Conservation (phyloP, 1,140 invertebrate genomes). For the Phthorimaea operculella region DNA sequence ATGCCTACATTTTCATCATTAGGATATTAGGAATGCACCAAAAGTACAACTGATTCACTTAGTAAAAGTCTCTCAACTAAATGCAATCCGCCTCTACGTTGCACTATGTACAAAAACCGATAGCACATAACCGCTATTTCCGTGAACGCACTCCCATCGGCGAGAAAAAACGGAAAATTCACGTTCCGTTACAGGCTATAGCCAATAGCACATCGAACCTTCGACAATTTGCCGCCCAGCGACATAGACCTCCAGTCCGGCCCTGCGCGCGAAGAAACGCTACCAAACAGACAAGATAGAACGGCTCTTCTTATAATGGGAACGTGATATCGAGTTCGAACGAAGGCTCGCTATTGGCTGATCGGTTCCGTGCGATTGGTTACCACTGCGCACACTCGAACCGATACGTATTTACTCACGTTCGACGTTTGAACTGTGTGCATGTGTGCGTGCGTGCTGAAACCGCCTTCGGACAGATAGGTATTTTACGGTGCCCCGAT, state of each 20-base stretch:
- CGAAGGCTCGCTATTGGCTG: constrained; percentile 40
- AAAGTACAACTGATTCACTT: too few species aligned
- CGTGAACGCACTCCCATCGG: constrained; percentile 22
- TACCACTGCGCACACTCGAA: constrained; percentile 46
- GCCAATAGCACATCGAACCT: constrained; percentile 59
- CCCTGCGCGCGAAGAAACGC: constrained; percentile 5
- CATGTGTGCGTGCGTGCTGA: constrained; percentile 22
- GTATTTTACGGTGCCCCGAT: constrained; percentile 31
- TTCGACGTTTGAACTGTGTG: constrained; percentile 38
- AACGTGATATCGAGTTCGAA: constrained; percentile 41
- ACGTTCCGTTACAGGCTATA: constrained; percentile 52
- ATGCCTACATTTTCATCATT: too few species aligned
- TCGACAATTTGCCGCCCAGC: constrained; percentile 25
- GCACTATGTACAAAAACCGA: not conserved
- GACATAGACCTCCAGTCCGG: constrained; percentile 19
- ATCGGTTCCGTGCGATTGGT: constrained; percentile 61
- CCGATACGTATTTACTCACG: constrained; percentile 34
- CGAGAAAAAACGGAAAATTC: constrained; percentile 55
- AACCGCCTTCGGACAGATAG: constrained; percentile 40
- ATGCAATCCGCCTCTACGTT: too few species aligned
- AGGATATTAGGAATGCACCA: too few species aligned
- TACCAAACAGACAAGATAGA: constrained; percentile 12
- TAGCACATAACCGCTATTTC: constrained; percentile 13
- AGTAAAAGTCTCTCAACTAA: too few species aligned
- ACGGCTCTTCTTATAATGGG: constrained; percentile 28